Conservation (phyloP, 2,797 vertebrate genomes). For the Sphenodon punctatus region DNA sequence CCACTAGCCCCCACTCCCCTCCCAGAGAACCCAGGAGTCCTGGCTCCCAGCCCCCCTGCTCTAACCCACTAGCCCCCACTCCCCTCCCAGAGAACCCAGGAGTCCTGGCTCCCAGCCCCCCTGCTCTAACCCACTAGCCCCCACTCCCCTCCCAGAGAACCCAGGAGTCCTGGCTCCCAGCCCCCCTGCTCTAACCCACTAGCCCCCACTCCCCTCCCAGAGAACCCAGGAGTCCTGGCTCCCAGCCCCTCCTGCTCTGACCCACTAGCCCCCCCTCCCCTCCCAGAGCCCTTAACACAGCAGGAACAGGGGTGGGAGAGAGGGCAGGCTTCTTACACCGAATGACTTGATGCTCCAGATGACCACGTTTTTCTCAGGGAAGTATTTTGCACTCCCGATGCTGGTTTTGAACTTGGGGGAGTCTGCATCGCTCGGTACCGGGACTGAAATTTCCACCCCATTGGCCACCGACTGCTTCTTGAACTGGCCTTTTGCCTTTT, state of each 20-base stretch:
- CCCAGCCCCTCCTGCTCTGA: neutral
- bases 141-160: too few species aligned
- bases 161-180: too few species aligned
- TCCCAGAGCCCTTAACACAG: neutral
- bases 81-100: too few species aligned
- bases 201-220: too few species aligned
- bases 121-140: too few species aligned
- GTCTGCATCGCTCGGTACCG: slow-evolving; percentile 93
- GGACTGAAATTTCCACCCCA: slow-evolving; percentile 90
- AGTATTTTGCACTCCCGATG: slow-evolving; percentile 87
- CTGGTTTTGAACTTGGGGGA: slow-evolving; percentile 94
- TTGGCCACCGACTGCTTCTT: slow-evolving; percentile 97
- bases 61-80: too few species aligned
- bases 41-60: too few species aligned
- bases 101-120: too few species aligned
- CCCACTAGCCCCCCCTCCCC: neutral
- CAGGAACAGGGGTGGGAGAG: neutral
- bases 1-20: too few species aligned
- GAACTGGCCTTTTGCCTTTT: slow-evolving; percentile 94
- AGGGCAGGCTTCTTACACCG: slow-evolving; percentile 78
- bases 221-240: too few species aligned
- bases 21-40: too few species aligned
- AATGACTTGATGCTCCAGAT: slow-evolving; percentile 96
- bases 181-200: too few species aligned
- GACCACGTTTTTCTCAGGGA: slow-evolving; percentile 90